Base-by-base conservation (phyloP, 2,113 vertebrate species). In the Neotoma lepida region DNA sequence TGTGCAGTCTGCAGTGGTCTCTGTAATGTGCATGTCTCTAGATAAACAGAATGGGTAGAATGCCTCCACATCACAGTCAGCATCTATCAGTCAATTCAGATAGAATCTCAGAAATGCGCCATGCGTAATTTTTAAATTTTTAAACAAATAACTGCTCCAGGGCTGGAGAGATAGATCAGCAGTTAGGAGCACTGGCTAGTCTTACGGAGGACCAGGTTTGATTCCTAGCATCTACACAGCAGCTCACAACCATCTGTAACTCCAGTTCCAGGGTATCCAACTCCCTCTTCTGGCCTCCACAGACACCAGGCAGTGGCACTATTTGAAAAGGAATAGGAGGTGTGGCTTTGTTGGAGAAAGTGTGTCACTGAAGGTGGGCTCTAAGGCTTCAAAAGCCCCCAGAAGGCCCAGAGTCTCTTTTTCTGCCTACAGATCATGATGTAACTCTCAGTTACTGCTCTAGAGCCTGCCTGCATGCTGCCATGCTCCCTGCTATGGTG, bases 71-170 rank as follows among this genome's bases (percentile, higher is more conserved):
- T 44, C 18, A 80, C 18, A 74, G 8, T 64, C 24, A 70, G 28
- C 82, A 92, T 63, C 6, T 84, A 74, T 88, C 93, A 92, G 54
- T 86, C 71, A 95, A 54, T 93, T 86, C 39, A 68, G 30, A 74
- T 22, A 8, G 82, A 76, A 89, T 73, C 24, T 90, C 77, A 90
- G 85, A 90, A 41, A 94, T 3, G 9, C 74, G 26, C 64, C 39
- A 46, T 64, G 39, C 46, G 64, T 71, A 35, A 26, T 30, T 17
- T 95, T 89, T 86, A 63, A 46, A 33, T 12, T 87, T 94, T 41
- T 74, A 81, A 28, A 39, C n/a, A 58, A 26, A 24, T 15, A 76
- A 6, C 2, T 54, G 49, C 33, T 56, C 33, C 20, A n/a, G 49
- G 49, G 33, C 18, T 54, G 33, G 9, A n/a, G 51, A n/a, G 77